Evolutionary conservation across 2,797 vertebrate species (phyloP), one percentile per base, ranked within the genome.

Genomic region (Eptatretus atami): DNA sequence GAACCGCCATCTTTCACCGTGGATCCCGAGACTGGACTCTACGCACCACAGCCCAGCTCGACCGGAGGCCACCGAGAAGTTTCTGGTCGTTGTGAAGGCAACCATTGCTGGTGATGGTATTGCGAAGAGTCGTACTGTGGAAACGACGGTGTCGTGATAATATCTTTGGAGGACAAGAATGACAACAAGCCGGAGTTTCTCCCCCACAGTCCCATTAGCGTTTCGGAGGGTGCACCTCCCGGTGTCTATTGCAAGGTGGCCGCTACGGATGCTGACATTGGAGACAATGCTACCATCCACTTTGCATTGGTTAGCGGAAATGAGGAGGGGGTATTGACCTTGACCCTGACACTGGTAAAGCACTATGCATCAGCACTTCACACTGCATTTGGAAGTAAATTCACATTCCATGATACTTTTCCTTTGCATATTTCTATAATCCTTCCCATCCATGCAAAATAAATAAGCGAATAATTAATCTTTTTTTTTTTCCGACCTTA

Each of bases 161-260:
- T 44, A 44, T 44, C 31, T 44, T 80, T 96, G 65, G 84, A 80
- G 0, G 92, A 96, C 0, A 81, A 85, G 67, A 98, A 98, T 0
- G 92, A 98, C 74, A 93, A 95, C 0, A 67, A 66, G 0, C 90
- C 90, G 0, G 61, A 72, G 15, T 95, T 96, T 70, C 79, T 77
- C 64, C 90, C 85, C 0, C 19, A 52, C 8, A 52, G 52, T 4
- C 85, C 84, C 0, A 73, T 79, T 0, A 71, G 76, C 0, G 78
- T 86, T 68, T 82, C 79, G 12, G 92, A 98, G 70, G 86, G 96
- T 70, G 83, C 90, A 68, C 84, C 83, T 0, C 74, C 81, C 0
- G 86, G 88, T 84, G 82, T 6, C 79, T 81, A 64, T 80, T 79
- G 72, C 90, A 64, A 83, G 86, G 0, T 94, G 69, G 80, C 87